Percentiles rank a stretch among this genome's conserved stretches.
These are phyloP conservation scores for Leucoraja ocellata DNA, from an alignment of 2,797 vertebrate species.

Conservation along the genomic window DNA sequence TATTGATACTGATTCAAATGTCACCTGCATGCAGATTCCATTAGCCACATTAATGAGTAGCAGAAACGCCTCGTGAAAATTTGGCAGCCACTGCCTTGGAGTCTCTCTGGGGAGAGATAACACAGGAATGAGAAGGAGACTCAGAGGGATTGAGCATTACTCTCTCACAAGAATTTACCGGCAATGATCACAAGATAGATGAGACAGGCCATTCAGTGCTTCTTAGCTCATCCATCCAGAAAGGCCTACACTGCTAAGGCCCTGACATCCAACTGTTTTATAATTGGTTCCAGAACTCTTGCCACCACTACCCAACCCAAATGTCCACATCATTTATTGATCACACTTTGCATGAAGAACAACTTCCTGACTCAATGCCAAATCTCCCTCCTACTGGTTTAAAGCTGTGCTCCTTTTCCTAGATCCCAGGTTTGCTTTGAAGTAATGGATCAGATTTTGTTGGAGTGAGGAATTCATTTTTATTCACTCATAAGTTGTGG, in stretches of 20 bases:
- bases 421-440: background rate
- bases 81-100: conserved; percentile 14
- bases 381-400: background rate
- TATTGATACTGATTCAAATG: background rate
- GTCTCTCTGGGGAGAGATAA: background rate
- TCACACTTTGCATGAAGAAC: background rate
- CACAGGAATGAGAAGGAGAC: background rate
- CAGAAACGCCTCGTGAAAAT: background rate
- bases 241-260: background rate
- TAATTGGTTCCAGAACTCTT: background rate
- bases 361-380: background rate
- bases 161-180: conserved; percentile 16
- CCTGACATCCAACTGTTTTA: background rate
- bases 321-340: background rate
- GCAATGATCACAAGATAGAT: background rate
- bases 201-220: background rate
- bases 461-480: background rate
- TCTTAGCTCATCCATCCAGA: background rate
- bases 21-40: background rate
- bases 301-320: background rate
- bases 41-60: background rate
- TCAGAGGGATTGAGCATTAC: background rate
- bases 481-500: too few relatives aligned
- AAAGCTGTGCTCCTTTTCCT: background rate
- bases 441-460: background rate